Percentiles rank a stretch among this genome's conserved stretches.
phyloP scores from a whole-genome alignment of 2,113 vertebrate species.

The Harpagus bidentatus region DNA sequence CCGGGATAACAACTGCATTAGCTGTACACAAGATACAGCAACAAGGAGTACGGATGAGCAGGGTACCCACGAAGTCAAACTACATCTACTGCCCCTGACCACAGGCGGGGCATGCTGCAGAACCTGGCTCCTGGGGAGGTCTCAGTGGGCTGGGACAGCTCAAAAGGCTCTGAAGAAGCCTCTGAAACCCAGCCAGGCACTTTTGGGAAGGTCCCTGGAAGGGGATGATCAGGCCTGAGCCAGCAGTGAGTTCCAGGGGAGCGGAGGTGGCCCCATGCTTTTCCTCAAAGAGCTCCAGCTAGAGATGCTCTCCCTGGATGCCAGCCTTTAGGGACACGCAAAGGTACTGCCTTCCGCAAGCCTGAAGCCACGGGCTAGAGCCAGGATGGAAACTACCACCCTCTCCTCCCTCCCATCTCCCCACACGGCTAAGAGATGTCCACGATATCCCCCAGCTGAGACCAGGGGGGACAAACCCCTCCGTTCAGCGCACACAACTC shows the following conservation, averaged over 20 bases:
- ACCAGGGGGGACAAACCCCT: background rate
- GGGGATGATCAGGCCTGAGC: background rate
- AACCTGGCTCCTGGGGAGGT: background rate
- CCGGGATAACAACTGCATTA: accelerated
- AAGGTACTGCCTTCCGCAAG: background rate
- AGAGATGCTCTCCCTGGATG: accelerated
- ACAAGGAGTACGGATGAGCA: background rate
- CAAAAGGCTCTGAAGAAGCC: background rate
- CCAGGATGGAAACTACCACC: background rate
- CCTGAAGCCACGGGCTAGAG: accelerated
- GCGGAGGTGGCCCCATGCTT: background rate
- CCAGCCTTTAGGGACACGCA: background rate
- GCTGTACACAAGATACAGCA: background rate
- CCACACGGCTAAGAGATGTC: background rate
- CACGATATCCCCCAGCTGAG: background rate
- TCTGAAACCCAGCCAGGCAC: accelerated
- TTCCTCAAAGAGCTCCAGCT: background rate
- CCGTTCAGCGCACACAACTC: too few relatives aligned
- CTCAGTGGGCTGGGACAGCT: background rate
- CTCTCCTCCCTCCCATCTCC: background rate
- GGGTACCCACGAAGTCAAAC: background rate
- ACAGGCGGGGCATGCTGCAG: accelerated
- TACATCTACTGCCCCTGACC: background rate
- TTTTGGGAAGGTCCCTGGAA: background rate
- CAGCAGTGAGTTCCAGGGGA: background rate